Base-by-base conservation (phyloP, 2,113 vertebrate species). In the Boulengeromyrus knoepffleri region DNA sequence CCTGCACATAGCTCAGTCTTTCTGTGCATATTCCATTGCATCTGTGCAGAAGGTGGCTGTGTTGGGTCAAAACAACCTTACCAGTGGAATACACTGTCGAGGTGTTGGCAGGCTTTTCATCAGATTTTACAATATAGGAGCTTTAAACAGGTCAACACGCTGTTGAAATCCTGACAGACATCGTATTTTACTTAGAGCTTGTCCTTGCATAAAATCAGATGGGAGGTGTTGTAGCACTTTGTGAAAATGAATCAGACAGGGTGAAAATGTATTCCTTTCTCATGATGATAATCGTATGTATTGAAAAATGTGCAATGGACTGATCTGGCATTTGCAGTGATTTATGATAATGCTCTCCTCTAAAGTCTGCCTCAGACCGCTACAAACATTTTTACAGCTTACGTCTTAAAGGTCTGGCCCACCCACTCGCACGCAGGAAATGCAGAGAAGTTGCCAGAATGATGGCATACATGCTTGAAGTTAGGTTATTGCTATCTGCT, bases 271-370 rank as follows among this genome's bases (percentile, higher is more conserved):
- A 47, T 85, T 45, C 83, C 39, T 47, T 84, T 85, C 83, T 85
- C 45, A 85, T 85, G 83, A 85, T 47, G 45, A 85, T 85, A 45
- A 85, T 85, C 83, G 83, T 85, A 85, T 85, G 83, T 47, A 47
- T 24, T 85, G 83, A 85, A 85, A 84, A 85, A 85, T 85, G 45
- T 85, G 83, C 83, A 46, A 46, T 9, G 5, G 21, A 47, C 83
- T 47, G 83, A 85, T 85, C 83, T 85, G 83, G 39, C 83, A 47
- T 85, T 85, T 85, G 39, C 45, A 85, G 42, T n/a, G 19, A 85
- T 47, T 46, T 24, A 47, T 85, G 45, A 45, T 85, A 47, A 85
- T 85, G 9, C 17, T 31, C n/a, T 66, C 62, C 62, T 70, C 62
- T 46, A 46, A 46, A 45, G 83, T n/a, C 39, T 45, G 83, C 45